These are phyloP conservation scores for Papilio protenor DNA, from an alignment of 2,888 invertebrate genomes.

Conservation along the genomic window DNA sequence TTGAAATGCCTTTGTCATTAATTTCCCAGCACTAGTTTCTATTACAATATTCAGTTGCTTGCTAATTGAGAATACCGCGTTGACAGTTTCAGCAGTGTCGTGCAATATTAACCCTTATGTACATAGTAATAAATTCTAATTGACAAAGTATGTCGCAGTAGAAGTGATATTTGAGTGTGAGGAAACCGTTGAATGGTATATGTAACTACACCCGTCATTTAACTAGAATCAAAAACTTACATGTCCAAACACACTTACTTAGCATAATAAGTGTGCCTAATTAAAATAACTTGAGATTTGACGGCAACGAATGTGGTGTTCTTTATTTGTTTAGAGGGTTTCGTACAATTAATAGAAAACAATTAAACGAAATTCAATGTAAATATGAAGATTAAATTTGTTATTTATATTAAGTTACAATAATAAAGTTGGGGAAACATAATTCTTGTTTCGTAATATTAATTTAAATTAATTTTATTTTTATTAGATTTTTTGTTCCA, in stretches of 20 bases:
- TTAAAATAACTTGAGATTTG: constrained; percentile 59
- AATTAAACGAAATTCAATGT: neutral
- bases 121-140: neutral
- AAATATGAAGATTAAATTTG: neutral
- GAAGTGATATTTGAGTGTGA: constrained; percentile 30
- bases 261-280: constrained; percentile 70
- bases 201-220: constrained; percentile 69
- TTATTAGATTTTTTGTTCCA: neutral
- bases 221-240: constrained; percentile 68
- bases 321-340: constrained; percentile 51
- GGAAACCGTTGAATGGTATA: constrained; percentile 39
- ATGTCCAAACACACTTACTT: constrained; percentile 66
- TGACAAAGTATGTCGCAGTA: constrained; percentile 22
- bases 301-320: constrained; percentile 54
- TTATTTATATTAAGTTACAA: neutral
- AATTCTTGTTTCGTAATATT: constrained; percentile 5
- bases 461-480: neutral
- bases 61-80: constrained; percentile 25
- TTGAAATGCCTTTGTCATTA: constrained; percentile 6
- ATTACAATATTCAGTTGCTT: constrained; percentile 17
- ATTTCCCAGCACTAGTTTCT: constrained; percentile 10
- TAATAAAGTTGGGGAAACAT: neutral
- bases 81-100: neutral
- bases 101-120: neutral
- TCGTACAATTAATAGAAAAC: constrained; percentile 47